Percentiles rank a stretch among this genome's conserved stretches.
phyloP scores from a whole-genome alignment of 2,113 vertebrate species.

The Choloepus hoffmanni region DNA sequence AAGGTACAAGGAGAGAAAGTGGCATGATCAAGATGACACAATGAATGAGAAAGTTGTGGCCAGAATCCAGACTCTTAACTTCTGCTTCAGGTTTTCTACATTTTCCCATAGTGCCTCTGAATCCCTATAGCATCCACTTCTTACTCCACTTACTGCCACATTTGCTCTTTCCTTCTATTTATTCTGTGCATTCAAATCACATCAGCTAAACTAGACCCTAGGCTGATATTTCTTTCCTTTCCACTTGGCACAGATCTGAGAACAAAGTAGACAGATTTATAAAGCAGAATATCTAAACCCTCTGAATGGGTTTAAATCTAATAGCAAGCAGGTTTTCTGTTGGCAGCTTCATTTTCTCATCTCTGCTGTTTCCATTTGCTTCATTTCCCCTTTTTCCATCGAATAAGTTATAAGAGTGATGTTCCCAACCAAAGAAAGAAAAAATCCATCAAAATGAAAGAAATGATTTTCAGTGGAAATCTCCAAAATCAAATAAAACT shows the following conservation, averaged over 20 bases:
- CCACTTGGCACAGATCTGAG: not conserved
- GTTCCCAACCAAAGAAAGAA: not conserved
- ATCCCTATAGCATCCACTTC: not conserved
- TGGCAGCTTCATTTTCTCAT: not conserved
- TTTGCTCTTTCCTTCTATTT: not conserved
- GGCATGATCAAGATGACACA: fast-evolving
- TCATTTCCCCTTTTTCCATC: not conserved
- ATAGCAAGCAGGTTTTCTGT: not conserved
- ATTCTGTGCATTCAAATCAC: not conserved
- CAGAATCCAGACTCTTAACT: not conserved
- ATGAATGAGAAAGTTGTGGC: not conserved
- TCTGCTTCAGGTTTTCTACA: not conserved
- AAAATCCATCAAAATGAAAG: not conserved
- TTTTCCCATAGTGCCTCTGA: not conserved
- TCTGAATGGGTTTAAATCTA: not conserved
- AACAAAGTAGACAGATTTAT: conserved; percentile 28
- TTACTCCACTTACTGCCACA: not conserved
- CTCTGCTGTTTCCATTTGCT: not conserved
- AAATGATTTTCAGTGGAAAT: not conserved
- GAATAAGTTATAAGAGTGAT: not conserved
- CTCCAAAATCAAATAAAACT: not conserved
- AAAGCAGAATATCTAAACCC: not conserved
- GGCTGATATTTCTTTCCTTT: not conserved
- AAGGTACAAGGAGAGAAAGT: not conserved
- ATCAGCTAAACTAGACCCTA: not conserved